Base-by-base conservation (phyloP, 2,113 vertebrate genomes). In the Dipodomys stephensi region DNA sequence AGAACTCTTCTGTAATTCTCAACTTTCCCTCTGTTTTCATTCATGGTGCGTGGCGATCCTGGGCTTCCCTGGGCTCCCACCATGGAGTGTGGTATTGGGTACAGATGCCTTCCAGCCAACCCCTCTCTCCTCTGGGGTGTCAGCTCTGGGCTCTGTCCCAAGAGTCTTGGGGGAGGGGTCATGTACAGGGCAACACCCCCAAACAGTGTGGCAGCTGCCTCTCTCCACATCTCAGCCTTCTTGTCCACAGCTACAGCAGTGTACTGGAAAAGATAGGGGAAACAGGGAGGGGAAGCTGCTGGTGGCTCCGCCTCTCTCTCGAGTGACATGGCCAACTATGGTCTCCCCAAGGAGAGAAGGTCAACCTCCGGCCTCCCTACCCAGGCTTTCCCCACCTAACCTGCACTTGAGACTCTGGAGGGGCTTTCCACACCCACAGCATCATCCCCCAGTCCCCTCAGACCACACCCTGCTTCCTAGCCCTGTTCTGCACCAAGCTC, bases 1-100 rank as follows among this genome's bases (percentile, higher is more conserved):
- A 30, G 78, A 85, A 74, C 71, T 87, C 88, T 96, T 87, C 87
- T 96, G 44, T 93, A 79, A 95, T 87, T 79, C 76, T 77, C 30
- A 46, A 15, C 39, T 90, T 89, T 16, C n/a, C 76, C 0, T 72
- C 32, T 96, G 44, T 88, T 95, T 67, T 64, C 68, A 10, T 94
- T 92, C 89, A 30, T 19, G 25, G 1, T 53, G 2, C 39, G 4
- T 68, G 73, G 83, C 88, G 10, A 9, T 39, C 30, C 7, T 80
- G 85, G 84, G 27, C 79, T 96, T 94, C 93, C 78, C 46, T 28
- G 23, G 91, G 32, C 18, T 83, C 44, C 68, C 32, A 30, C 86
- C 0, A 0, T 22, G 71, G 44, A 49, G 12, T 2, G 0, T 64
- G 85, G 73, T 35, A 27, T 69, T 87, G 49, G 77, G 84, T 79